Evolutionary conservation across 2,888 invertebrate genomes (phyloP).

Genomic region (Ophion ellenae): DNA sequence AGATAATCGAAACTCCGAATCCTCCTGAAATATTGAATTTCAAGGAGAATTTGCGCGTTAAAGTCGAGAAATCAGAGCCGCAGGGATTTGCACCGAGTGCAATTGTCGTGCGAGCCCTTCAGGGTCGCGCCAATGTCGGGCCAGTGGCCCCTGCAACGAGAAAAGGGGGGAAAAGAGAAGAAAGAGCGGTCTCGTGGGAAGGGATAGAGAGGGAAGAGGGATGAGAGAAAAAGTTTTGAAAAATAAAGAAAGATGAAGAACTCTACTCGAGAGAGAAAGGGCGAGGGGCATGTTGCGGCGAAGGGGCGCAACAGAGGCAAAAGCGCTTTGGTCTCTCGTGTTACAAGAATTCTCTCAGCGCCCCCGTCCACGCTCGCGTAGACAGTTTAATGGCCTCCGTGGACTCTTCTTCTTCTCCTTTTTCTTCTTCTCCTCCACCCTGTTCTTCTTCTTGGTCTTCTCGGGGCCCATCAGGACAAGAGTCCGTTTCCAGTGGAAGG

Average conservation of each 20-base stretch:
- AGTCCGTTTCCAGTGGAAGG: conserved; percentile 77
- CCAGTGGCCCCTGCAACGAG: conserved; percentile 67
- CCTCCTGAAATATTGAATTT: too few relatives aligned
- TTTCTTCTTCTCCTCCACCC: conserved; percentile 50
- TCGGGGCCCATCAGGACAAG: conserved; percentile 73
- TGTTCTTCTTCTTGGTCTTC: conserved; percentile 57
- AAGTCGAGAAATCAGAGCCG: neutral
- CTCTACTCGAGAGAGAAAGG: conserved; percentile 37
- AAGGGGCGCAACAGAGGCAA: conserved; percentile 52
- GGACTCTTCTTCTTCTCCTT: conserved; percentile 69
- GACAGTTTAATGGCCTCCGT: conserved; percentile 81
- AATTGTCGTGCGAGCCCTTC: conserved; percentile 63
- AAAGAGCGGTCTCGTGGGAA: conserved; percentile 39
- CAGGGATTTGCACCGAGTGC: conserved; percentile 27
- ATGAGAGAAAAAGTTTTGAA: conserved; percentile 70
- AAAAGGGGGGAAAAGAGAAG: conserved; percentile 37
- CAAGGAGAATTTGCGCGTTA: too few relatives aligned
- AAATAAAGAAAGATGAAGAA: conserved; percentile 63
- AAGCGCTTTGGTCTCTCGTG: conserved; percentile 69
- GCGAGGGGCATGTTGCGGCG: conserved; percentile 57
- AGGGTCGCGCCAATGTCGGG: conserved; percentile 73
- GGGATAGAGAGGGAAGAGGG: conserved; percentile 67
- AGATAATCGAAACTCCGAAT: too few relatives aligned
- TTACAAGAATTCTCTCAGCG: conserved; percentile 76
- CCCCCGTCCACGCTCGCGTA: conserved; percentile 72